Base-by-base conservation (phyloP, 1,140 invertebrate genomes). In the Drosophila pectinifera region DNA sequence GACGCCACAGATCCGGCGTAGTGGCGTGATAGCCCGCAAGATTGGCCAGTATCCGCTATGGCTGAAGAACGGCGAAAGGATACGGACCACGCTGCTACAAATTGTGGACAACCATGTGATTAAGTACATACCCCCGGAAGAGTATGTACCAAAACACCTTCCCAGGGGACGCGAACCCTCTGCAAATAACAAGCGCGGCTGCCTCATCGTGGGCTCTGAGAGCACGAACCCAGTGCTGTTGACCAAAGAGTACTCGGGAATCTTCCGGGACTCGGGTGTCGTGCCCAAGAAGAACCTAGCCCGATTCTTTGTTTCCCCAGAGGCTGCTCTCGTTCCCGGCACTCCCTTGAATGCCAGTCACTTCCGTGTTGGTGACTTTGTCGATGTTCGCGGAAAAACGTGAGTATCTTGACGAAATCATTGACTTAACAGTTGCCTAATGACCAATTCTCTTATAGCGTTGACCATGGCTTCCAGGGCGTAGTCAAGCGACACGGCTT, bases 401-500 rank as follows among this genome's bases (percentile, higher is more conserved):
- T 99, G 94, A 95, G 95, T 88, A 22, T 7, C 3, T 18, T 5
- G 2, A 1, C 14, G 8, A 14, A 4, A 5, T 34, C 14, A 8
- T n/a, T 4, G 7, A 0, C 3, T 20, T 34, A 0, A 8, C 13
- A 4, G 2, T 28, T 10, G 13, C 5, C 1, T 34, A 48, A 48
- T 16, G 13, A 0, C 2, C 16, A 41, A 8, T 46, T 26, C 49
- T 16, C 64, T 57, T 73, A 4, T 45, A 98, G 97, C 4, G 95
- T 98, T 43, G 96, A 98, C 90, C 94, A 96, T 91, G 99, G 98
- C n/a, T 99, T 99, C 91, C 98, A 99, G 95, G 99, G 99, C 54
- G 99, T 99, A 0, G 96, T 99, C 93, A 99, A 97, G 93, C 94
- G 98, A 26, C 99, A 97, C 95, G 97, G 97, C 41, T 98, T 99